These are phyloP conservation scores for Ancistrus triradiatus DNA, from an alignment of 2,113 vertebrate species.

Conservation along the genomic window DNA sequence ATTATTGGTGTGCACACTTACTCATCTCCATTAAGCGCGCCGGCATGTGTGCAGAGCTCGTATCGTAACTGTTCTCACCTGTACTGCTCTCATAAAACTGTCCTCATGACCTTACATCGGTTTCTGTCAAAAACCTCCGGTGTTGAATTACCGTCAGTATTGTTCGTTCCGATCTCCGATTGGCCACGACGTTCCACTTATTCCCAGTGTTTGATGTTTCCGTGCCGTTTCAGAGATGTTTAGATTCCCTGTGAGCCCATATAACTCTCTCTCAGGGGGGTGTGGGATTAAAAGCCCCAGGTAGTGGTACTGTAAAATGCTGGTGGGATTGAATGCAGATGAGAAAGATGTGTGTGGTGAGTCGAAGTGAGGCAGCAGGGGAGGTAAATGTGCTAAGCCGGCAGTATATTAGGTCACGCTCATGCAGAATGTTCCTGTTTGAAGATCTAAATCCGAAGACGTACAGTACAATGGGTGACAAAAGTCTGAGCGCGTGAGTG, in stretches of 20 bases:
- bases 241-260: neutral
- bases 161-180: neutral
- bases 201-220: conserved; percentile 18
- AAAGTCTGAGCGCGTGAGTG: no score
- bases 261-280: conserved; percentile 1
- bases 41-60: conserved; percentile 24
- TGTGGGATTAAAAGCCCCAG: neutral
- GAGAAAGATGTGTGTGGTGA: neutral
- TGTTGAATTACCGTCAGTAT: neutral
- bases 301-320: neutral
- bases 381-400: no score
- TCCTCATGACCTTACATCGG: conserved; percentile 34
- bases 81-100: conserved; percentile 28
- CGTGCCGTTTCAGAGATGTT: neutral
- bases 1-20: no score
- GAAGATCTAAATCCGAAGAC: no score
- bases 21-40: conserved; percentile 6
- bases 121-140: neutral
- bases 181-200: neutral
- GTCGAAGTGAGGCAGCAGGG: no score
- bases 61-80: conserved; percentile 35
- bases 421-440: no score
- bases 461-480: no score
- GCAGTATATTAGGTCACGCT: no score
- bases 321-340: neutral